Conservation (phyloP, 2,113 vertebrate species). For the Canis aureus region DNA sequence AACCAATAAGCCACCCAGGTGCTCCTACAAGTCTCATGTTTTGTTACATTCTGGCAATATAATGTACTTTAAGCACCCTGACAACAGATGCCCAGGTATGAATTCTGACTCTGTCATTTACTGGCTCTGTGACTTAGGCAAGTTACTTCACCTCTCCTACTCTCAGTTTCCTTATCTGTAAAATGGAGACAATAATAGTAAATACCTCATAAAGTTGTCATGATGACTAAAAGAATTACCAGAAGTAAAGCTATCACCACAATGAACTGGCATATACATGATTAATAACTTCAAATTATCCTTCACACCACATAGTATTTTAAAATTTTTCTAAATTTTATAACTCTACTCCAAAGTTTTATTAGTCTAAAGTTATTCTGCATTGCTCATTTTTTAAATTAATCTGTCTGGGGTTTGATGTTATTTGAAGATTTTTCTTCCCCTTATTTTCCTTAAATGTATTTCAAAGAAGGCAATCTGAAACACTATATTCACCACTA, state of each 20-base stretch:
- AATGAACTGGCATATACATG: background rate
- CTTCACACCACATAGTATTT: background rate
- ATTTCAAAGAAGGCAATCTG: slow-evolving; percentile 25
- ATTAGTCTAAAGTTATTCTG: slow-evolving; percentile 37
- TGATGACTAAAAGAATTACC: background rate
- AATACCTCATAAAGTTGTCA: background rate
- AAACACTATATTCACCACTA: background rate
- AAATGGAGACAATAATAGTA: background rate
- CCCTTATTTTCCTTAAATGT: background rate
- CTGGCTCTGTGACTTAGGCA: slow-evolving; percentile 17
- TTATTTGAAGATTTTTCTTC: background rate
- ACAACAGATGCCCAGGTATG: background rate
- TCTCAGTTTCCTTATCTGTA: background rate
- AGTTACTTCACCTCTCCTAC: slow-evolving; percentile 47
- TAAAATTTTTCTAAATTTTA: background rate
- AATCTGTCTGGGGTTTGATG: background rate
- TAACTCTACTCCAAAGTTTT: background rate
- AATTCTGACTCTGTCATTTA: slow-evolving; percentile 11
- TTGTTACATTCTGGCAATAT: background rate
- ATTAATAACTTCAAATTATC: slow-evolving; percentile 19
- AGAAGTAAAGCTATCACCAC: background rate
- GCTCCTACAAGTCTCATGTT: background rate
- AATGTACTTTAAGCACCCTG: background rate
- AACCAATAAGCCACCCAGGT: background rate
- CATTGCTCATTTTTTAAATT: background rate